Conservation (phyloP, 2,797 vertebrate species). For the Limosa lapponica region DNA sequence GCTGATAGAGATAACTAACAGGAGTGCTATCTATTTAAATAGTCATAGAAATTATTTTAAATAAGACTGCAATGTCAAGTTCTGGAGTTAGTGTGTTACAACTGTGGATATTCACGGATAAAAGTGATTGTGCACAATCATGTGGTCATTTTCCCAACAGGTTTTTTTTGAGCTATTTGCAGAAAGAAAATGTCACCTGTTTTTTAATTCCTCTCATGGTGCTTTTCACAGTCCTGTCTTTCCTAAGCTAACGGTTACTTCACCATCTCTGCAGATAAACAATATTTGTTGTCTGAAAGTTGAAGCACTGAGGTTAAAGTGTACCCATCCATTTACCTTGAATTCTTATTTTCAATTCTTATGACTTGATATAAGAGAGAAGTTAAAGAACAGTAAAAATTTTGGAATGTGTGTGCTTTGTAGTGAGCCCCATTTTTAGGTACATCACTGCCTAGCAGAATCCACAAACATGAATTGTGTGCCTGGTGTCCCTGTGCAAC, state of each 20-base stretch:
- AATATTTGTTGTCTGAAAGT: background rate
- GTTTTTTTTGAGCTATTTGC: background rate
- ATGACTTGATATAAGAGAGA: background rate
- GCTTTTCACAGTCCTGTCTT: background rate
- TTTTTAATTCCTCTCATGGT: background rate
- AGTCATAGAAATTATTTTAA: background rate
- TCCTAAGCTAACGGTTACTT: background rate
- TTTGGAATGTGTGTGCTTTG: background rate
- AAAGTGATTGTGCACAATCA: background rate
- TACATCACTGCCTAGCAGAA: background rate
- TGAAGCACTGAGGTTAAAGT: background rate
- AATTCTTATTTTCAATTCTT: conserved; percentile 7
- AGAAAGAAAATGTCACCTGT: background rate
- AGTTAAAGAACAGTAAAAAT: background rate
- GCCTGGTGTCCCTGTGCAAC: background rate
- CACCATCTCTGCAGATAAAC: background rate
- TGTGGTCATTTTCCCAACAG: background rate
- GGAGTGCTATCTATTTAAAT: background rate
- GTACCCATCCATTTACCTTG: background rate
- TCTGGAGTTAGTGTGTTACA: background rate
- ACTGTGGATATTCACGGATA: background rate
- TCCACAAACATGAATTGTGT: background rate
- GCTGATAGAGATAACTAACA: background rate
- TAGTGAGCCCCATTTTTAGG: background rate
- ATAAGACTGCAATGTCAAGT: background rate